Evolutionary conservation across 1,140 invertebrate genomes (phyloP), one percentile per base, ranked within the genome.

Genomic region (Achatina immaculata): DNA sequence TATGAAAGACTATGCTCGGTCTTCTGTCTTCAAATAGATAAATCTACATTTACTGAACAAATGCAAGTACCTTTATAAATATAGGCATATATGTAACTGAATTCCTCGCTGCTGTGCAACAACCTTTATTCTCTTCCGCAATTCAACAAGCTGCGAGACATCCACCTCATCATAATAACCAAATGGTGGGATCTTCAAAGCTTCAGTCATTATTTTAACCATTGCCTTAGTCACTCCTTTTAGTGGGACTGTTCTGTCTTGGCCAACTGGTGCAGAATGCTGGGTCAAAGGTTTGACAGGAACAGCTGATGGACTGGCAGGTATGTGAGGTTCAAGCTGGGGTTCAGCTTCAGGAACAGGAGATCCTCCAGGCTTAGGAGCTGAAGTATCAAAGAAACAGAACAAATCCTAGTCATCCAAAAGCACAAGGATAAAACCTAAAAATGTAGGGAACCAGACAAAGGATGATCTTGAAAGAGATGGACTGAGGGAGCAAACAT

Each of bases 161-260:
- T 97, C 94, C 68, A 92, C 83, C 40, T 93, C 93, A 86, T 93
- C 93, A 85, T 90, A 89, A 83, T 93, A 93, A 38, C 92, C 92
- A 87, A 94, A 94, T 78, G 93, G 92, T 7, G 93, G 93, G 80
- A 94, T 92, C 77, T 84, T 91, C 91, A 97, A 92, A 1, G 98
- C 94, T 88, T 95, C 94, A 0, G 96, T 96, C 99, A 99, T 99
- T 0, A 96, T 95, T 91, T 97, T 98, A 68, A 96, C 94, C 98
- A 99, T 99, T 0, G 95, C 95, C 91, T 95, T 98, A 4, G 93
- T 93, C 78, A 94, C 93, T 19, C 97, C 97, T 88, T 95, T 95
- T 28, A 93, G 89, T n/a, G 89, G 89, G 68, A 92, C 90, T 9
- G 85, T 90, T 31, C 85, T 81, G 79, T 92, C 92, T 79, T 90